Evolutionary conservation across 2,888 invertebrate genomes (phyloP), one percentile per base, ranked within the genome.

Genomic region (Chironomus riparius): DNA sequence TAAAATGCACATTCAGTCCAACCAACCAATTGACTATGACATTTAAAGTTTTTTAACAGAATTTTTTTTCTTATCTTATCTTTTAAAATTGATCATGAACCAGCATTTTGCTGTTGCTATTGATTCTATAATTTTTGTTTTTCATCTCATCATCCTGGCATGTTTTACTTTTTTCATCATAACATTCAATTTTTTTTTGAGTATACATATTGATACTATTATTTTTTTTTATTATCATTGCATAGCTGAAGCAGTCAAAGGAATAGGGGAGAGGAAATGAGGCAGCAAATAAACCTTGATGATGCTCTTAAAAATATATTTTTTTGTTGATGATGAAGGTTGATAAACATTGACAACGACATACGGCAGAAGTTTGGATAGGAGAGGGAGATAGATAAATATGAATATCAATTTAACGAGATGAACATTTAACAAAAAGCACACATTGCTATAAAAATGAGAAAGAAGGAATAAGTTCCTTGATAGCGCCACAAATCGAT

Each of bases 371-470:
- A 15, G 18, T 4, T 18, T 15, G 5, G 15, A 56, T 15, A 56
- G 56, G 50, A 21, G 24, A 6, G n/a, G 15, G 56, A 70, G 21
- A 56, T 56, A 56, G 56, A 56, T 56, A 47, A 70, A 56, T 70
- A 70, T 70, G 70, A 50, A 70, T 50, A 70, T 70, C 70, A 70
- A 50, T 70, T 70, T 70, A 70, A 70, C 56, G 70, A 70, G 70
- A 65, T 24, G 21, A 21, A 68, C 28, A 68, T 38, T 68, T 15
- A 22, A 38, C 38, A 68, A 13, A 38, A 68, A 56, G 38, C 56
- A 56, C 56, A 56, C 15, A 38, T 28, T 24, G 62, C 22, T 2
- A 62, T 21, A 65, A 65, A 65, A 65, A 65, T 13, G 22, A 18
- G 65, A 65, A 13, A 65, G 65, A n/a, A 56, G 56, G 2, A 38